A percentile compares a stretch with the other conserved stretches of the same genome.
Evolutionary conservation across 2,888 invertebrate species (phyloP).

Genomic region (Cephus nigrinus): DNA sequence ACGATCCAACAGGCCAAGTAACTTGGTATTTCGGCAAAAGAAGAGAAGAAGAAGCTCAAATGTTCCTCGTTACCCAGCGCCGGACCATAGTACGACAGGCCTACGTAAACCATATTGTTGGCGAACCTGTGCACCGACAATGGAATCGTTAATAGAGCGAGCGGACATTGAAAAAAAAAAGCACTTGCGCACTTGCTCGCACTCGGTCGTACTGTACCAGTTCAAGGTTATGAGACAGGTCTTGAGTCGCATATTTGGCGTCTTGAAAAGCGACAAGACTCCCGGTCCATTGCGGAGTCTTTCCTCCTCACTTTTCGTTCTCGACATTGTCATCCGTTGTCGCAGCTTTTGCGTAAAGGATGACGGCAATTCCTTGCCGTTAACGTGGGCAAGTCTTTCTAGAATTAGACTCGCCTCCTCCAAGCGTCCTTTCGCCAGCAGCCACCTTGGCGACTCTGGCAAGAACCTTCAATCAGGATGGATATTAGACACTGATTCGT

Average conservation of each 20-base stretch:
- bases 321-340: conserved; percentile 76
- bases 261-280: conserved; percentile 77
- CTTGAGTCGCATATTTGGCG: conserved; percentile 90
- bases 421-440: conserved; percentile 83
- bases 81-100: conserved; percentile 91
- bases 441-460: conserved; percentile 93
- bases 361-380: conserved; percentile 80
- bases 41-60: conserved; percentile 88
- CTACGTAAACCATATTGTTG: conserved; percentile 92
- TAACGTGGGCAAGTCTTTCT: conserved; percentile 81
- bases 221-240: conserved; percentile 87
- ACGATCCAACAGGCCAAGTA: conserved; percentile 89
- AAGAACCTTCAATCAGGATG: conserved; percentile 71
- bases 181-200: too few relatives aligned
- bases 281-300: conserved; percentile 66
- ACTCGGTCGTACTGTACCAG: conserved; percentile 69
- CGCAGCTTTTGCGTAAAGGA: conserved; percentile 79
- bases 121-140: conserved; percentile 73
- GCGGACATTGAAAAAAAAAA: too few relatives aligned
- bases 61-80: conserved; percentile 89
- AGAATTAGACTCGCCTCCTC: conserved; percentile 85
- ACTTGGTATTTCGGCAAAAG: conserved; percentile 89
- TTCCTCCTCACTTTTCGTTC: conserved; percentile 69
- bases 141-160: neutral
- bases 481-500: neutral